Evolutionary conservation across 2,797 vertebrate genomes (phyloP).

Genomic region (Diceros bicornis): DNA sequence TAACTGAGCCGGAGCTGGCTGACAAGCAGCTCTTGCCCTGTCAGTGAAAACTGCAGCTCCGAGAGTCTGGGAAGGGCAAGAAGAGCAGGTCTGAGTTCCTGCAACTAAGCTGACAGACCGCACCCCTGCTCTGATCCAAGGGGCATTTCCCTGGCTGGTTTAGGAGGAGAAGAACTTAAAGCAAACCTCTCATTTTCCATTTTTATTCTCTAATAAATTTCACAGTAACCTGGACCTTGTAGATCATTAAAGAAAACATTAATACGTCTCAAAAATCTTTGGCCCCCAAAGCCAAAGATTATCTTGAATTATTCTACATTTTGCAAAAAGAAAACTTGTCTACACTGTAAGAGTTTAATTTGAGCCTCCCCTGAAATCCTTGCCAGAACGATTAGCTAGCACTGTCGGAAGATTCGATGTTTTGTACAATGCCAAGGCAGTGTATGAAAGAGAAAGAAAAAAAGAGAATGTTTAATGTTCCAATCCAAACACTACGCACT

Average conservation of each 20-base stretch:
- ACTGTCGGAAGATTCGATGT: conserved; percentile 71
- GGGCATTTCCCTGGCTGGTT: neutral
- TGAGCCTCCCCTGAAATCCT: conserved; percentile 84
- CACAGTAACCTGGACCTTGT: neutral
- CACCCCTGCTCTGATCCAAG: neutral
- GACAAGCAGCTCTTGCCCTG: conserved; percentile 85
- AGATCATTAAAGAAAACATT: neutral
- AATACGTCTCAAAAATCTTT: neutral
- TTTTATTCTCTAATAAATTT: conserved; percentile 22
- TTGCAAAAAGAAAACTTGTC: conserved; percentile 77
- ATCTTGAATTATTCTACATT: conserved; percentile 78
- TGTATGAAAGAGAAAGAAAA: conserved; percentile 32
- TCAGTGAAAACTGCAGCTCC: conserved; percentile 73
- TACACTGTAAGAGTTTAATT: conserved; percentile 76
- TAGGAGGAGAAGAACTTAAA: neutral
- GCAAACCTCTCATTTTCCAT: neutral
- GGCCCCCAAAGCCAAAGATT: conserved; percentile 68
- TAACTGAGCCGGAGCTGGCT: conserved; percentile 86
- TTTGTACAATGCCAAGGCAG: conserved; percentile 77
- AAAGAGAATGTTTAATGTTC: conserved; percentile 82
- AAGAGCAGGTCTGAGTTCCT: conserved; percentile 69
- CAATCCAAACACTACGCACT: conserved; percentile 74
- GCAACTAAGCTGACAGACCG: conserved; percentile 26
- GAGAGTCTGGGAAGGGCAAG: conserved; percentile 52
- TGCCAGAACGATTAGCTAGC: conserved; percentile 78